These are phyloP conservation scores for Heliconius nattereri DNA, from an alignment of 1,140 invertebrate species.

Conservation along the genomic window DNA sequence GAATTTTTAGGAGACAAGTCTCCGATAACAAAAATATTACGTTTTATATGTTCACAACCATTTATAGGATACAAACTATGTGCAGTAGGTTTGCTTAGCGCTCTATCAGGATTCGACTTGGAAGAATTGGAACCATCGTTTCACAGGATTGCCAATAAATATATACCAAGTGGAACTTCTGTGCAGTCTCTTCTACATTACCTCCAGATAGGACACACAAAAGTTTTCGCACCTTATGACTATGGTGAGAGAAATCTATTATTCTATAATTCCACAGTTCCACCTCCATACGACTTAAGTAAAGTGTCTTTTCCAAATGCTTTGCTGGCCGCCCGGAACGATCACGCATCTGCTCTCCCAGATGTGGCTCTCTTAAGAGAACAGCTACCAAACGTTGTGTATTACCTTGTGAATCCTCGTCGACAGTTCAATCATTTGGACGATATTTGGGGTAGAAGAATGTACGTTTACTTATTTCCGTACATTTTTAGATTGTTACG, in stretches of 20 bases:
- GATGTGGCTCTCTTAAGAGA: slow-evolving; percentile 79
- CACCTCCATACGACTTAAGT: slow-evolving; percentile 80
- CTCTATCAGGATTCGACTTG: slow-evolving; percentile 32
- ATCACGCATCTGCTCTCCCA: slow-evolving; percentile 58
- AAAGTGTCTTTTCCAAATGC: slow-evolving; percentile 81
- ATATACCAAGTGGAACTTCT: slow-evolving; percentile 68
- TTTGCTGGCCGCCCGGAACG: slow-evolving; percentile 65
- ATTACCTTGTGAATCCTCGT: slow-evolving; percentile 35
- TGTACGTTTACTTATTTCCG: background rate
- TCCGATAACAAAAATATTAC: background rate
- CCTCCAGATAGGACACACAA: slow-evolving; percentile 77
- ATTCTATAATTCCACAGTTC: slow-evolving; percentile 75
- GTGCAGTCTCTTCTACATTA: slow-evolving; percentile 85
- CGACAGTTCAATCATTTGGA: slow-evolving; percentile 46
- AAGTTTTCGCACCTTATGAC: slow-evolving; percentile 70
- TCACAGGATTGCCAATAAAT: slow-evolving; percentile 10
- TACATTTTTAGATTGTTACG: background rate
- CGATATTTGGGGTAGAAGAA: slow-evolving; percentile 39
- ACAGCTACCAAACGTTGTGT: slow-evolving; percentile 70
- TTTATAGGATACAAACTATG: slow-evolving; percentile 29
- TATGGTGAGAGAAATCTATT: slow-evolving; percentile 77
- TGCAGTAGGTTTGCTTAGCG: slow-evolving; percentile 28
- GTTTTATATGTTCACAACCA: background rate
- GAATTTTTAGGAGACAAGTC: background rate
- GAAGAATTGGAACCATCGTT: slow-evolving; percentile 41